Conservation (phyloP, 2,797 vertebrate genomes). For the Okamejei kenojei region DNA sequence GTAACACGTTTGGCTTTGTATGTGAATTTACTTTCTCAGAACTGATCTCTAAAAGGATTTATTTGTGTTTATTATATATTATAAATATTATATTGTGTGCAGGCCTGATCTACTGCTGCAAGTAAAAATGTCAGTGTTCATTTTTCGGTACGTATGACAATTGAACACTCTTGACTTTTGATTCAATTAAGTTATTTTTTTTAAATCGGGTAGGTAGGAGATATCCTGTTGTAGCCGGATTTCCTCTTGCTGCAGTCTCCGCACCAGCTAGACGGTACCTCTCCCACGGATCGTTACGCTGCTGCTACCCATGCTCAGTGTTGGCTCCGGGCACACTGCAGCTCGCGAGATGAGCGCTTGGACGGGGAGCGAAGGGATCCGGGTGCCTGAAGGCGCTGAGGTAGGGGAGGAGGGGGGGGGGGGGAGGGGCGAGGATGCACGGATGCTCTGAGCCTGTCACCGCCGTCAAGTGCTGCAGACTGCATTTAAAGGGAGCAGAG, state of each 20-base stretch:
- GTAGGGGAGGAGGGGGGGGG: not conserved
- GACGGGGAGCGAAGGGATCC: not conserved
- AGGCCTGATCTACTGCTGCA: too few species aligned
- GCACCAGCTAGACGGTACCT: not conserved
- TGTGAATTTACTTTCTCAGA: not conserved
- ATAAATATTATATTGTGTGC: too few species aligned
- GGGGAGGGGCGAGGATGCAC: not conserved
- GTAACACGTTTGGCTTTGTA: not conserved
- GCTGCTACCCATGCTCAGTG: conserved; percentile 9
- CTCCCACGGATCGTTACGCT: not conserved
- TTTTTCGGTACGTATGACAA: too few species aligned
- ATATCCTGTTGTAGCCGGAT: not conserved
- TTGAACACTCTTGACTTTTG: too few species aligned
- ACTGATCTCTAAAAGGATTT: not conserved
- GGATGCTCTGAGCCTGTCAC: conserved; percentile 1
- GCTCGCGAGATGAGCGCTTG: not conserved
- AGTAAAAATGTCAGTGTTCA: too few species aligned
- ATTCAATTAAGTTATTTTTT: too few species aligned
- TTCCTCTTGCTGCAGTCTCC: conserved; percentile 4
- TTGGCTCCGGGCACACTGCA: not conserved
- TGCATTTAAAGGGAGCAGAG: not conserved
- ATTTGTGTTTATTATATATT: too few species aligned
- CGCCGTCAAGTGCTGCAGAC: not conserved
- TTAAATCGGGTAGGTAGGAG: not conserved
- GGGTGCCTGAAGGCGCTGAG: not conserved